A percentile compares a stretch with the other conserved stretches of the same genome.
These are phyloP conservation scores for Parnassius smintheus DNA, from an alignment of 2,888 invertebrate species.

Conservation along the genomic window DNA sequence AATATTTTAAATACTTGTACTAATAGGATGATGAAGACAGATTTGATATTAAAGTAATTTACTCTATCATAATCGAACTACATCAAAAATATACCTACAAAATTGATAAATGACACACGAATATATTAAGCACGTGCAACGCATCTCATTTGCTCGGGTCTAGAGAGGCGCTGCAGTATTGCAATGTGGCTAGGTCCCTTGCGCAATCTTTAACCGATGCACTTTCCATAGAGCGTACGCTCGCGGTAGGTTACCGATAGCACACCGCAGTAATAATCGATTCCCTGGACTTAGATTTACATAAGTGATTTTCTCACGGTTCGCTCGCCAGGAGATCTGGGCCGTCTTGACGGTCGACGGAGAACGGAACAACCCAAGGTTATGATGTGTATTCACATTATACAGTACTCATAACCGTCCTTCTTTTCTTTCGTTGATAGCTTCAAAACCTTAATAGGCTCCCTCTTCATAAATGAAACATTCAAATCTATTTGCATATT, in stretches of 20 bases:
- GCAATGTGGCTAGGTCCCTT: conserved; percentile 39
- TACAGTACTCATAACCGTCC: background rate
- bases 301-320: conserved; percentile 75
- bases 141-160: conserved; percentile 32
- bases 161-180: conserved; percentile 34
- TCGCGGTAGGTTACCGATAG: conserved; percentile 41
- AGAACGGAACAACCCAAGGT: conserved; percentile 68
- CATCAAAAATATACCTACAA: background rate
- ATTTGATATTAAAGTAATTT: background rate
- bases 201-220: conserved; percentile 56
- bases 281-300: conserved; percentile 72
- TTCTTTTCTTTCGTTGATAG: conserved; percentile 19
- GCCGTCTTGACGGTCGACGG: conserved; percentile 60
- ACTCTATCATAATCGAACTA: background rate
- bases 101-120: conserved; percentile 4
- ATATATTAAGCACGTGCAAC: background rate
- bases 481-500: too few species aligned
- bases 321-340: conserved; percentile 63
- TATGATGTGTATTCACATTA: conserved; percentile 22
- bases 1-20: too few species aligned
- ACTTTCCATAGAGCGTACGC: conserved; percentile 63
- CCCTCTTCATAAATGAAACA: background rate
- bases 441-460: background rate
- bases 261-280: conserved; percentile 65
- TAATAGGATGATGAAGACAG: too few species aligned